Conservation (phyloP, 1,140 invertebrate genomes). For the Camponotus vicinus region DNA sequence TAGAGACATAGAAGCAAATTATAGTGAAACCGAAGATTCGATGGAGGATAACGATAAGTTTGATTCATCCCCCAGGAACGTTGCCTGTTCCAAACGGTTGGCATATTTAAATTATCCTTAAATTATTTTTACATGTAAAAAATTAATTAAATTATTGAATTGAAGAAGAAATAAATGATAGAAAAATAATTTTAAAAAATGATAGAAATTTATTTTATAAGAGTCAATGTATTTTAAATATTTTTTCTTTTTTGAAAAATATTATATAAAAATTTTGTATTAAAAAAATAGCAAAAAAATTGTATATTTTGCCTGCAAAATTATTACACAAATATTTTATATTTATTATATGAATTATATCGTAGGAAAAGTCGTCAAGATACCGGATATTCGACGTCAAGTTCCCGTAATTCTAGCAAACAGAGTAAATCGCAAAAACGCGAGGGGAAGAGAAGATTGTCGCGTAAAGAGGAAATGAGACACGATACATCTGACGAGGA, state of each 20-base stretch:
- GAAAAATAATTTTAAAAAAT: no score
- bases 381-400: conserved; percentile 89
- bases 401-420: conserved; percentile 86
- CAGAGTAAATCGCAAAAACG: conserved; percentile 73
- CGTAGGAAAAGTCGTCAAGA: conserved; percentile 87
- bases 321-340: not conserved
- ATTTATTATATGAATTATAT: conserved; percentile 7
- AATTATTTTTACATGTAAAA: conserved; percentile 42
- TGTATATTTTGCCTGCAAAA: not conserved
- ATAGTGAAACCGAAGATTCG: conserved; percentile 75
- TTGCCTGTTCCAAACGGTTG: conserved; percentile 79
- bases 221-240: not conserved
- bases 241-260: not conserved
- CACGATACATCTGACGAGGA: conserved; percentile 79
- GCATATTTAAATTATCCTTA: conserved; percentile 71
- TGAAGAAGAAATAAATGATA: not conserved
- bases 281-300: not conserved
- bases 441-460: conserved; percentile 68
- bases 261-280: not conserved
- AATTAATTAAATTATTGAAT: conserved; percentile 6
- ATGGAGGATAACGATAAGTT: conserved; percentile 77
- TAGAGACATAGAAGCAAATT: conserved; percentile 76
- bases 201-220: not conserved
- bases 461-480: conserved; percentile 76
- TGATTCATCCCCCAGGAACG: conserved; percentile 72